These are phyloP conservation scores for Pantherophis alleghaniensis DNA, from an alignment of 2,797 vertebrate genomes.

Conservation along the genomic window DNA sequence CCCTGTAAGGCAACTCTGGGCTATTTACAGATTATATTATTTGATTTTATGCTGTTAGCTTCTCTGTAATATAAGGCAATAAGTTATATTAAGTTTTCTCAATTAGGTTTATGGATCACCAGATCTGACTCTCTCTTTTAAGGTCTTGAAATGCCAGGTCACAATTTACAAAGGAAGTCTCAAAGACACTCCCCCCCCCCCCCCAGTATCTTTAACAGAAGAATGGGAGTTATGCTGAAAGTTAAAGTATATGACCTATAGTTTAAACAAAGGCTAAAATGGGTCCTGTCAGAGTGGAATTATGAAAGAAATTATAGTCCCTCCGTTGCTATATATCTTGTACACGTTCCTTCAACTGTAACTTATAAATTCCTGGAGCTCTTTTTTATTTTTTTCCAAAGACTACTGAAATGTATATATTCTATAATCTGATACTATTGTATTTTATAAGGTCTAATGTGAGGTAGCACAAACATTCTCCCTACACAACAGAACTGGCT, in stretches of 20 bases:
- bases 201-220: neutral
- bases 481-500: neutral
- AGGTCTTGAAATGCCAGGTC: neutral
- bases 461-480: neutral
- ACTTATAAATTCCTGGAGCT: neutral
- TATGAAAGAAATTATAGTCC: neutral
- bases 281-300: neutral
- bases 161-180: neutral
- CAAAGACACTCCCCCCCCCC: neutral
- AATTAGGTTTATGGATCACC: neutral
- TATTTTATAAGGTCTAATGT: neutral
- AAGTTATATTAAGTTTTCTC: neutral
- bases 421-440: neutral
- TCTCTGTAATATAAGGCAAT: too few relatives aligned
- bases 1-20: neutral
- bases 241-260: neutral
- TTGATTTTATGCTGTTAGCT: neutral
- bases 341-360: neutral
- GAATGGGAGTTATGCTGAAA: neutral
- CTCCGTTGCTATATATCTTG: neutral
- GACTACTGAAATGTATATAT: neutral
- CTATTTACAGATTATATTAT: neutral
- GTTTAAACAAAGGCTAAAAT: neutral
- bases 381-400: neutral
- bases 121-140: neutral